A percentile compares a stretch with the other conserved stretches of the same genome.
phyloP scores from a whole-genome alignment of 2,888 invertebrate species.

The Drosophila multiciliata region DNA sequence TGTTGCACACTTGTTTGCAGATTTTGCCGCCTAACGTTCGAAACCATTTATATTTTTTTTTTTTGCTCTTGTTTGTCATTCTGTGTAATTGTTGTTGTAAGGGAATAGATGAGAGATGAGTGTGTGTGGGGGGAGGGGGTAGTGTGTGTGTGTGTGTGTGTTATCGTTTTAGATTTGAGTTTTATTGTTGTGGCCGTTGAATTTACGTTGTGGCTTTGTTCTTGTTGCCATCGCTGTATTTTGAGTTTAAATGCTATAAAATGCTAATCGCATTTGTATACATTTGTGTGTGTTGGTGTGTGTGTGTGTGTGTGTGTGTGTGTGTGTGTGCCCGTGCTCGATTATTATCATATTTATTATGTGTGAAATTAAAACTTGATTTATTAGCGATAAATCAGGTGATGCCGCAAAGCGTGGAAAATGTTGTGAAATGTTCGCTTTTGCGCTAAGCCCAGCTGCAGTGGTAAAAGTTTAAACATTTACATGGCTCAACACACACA shows the following conservation, averaged over 20 bases:
- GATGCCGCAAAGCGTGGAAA: conserved; percentile 32
- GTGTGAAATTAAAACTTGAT: conserved; percentile 61
- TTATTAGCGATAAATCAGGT: conserved; percentile 68
- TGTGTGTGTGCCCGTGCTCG: conserved; percentile 4
- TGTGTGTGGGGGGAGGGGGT: neutral
- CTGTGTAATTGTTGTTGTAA: conserved; percentile 20
- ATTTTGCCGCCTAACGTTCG: conserved; percentile 51
- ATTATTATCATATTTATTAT: conserved; percentile 64
- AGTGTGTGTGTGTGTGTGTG: neutral
- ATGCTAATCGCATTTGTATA: conserved; percentile 73
- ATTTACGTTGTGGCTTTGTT: conserved; percentile 44
- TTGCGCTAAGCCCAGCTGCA: conserved; percentile 32
- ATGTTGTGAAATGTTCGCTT: conserved; percentile 23
- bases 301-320: conserved; percentile 7
- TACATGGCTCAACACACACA: conserved; percentile 47
- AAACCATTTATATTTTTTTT: conserved; percentile 14
- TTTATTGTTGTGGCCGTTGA: conserved; percentile 15
- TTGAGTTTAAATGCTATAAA: conserved; percentile 69
- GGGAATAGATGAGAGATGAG: neutral
- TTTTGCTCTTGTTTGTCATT: conserved; percentile 1
- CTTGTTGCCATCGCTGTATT: conserved; percentile 38
- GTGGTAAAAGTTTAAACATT: conserved; percentile 47
- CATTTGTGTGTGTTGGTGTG: conserved; percentile 11
- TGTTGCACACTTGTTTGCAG: conserved; percentile 74
- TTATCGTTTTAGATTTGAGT: neutral